Percentiles rank a stretch among this genome's conserved stretches.
phyloP scores from a whole-genome alignment of 2,113 vertebrate species.

The Turnix velox region DNA sequence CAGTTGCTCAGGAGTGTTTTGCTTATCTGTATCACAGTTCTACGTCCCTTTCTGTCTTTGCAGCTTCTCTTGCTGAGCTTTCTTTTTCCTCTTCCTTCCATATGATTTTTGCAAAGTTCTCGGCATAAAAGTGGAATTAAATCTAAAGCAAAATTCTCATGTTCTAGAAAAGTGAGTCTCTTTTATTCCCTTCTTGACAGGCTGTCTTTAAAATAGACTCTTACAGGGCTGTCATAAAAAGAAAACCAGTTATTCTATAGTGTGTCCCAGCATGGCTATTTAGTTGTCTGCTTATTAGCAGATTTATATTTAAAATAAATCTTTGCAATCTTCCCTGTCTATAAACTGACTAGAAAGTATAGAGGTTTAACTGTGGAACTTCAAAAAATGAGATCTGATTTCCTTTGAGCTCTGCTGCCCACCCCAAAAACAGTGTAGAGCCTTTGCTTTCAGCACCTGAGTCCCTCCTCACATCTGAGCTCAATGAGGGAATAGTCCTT shows the following conservation, averaged over 20 bases:
- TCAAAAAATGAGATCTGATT: not conserved
- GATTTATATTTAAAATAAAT: not conserved
- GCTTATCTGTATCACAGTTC: not conserved
- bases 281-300: not conserved
- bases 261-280: not conserved
- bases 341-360: not conserved
- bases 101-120: not conserved
- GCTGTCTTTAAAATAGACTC: not conserved
- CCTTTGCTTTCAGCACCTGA: not conserved
- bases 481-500: slow-evolving; percentile 16
- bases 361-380: not conserved
- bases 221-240: not conserved
- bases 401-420: not conserved
- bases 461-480: not conserved
- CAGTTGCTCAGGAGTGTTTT: not conserved
- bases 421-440: not conserved
- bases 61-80: not conserved
- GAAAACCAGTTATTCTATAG: not conserved
- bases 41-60: not conserved
- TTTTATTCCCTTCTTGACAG: slow-evolving; percentile 4
- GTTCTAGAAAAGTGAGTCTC: not conserved
- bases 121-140: not conserved
- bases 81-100: not conserved
- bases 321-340: not conserved
- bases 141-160: not conserved